These are phyloP conservation scores for Tethya wilhelma DNA, from an alignment of 37 sponge, comb jelly and placozoan genomes.

Conservation along the genomic window DNA sequence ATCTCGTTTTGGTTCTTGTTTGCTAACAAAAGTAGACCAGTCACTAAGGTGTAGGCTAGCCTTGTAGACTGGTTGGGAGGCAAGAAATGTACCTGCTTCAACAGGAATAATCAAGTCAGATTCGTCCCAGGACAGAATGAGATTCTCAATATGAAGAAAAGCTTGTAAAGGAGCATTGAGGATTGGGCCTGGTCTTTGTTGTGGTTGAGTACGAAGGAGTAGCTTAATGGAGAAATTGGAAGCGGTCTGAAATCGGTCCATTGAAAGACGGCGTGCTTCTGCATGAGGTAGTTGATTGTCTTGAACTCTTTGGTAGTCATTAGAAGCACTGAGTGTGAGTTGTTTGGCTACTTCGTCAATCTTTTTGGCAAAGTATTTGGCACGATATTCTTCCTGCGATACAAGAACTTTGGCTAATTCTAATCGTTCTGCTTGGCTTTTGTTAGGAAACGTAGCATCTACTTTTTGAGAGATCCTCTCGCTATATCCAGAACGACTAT, in stretches of 20 bases:
- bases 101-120: neutral
- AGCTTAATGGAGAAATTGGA: neutral
- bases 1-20: neutral
- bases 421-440: neutral
- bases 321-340: neutral
- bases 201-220: neutral
- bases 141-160: neutral
- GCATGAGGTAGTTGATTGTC: neutral
- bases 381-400: neutral
- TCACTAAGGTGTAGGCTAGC: neutral
- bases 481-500: neutral
- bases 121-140: neutral
- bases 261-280: neutral
- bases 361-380: neutral
- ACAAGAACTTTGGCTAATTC: neutral
- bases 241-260: neutral
- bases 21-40: neutral
- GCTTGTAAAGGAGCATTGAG: neutral
- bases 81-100: neutral
- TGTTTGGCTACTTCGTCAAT: neutral
- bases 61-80: neutral
- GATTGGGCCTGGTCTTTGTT: neutral
- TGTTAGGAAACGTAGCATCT: too few relatives aligned
- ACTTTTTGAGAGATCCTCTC: neutral
- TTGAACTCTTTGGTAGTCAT: neutral